Evolutionary conservation across 2,888 invertebrate species (phyloP).

Genomic region (Xestoiulus laeticollis): DNA sequence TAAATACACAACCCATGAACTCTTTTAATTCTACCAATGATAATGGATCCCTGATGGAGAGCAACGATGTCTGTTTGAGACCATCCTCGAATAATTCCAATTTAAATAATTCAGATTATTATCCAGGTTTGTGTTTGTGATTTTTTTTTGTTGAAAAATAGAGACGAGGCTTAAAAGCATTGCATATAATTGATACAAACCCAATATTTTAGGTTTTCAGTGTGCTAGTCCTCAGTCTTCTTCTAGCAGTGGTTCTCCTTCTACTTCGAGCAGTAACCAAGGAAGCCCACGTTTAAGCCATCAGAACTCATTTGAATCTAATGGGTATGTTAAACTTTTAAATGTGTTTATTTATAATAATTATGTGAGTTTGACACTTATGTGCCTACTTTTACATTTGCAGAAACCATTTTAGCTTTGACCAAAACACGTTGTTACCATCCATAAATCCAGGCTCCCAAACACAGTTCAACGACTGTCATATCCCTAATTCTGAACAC

Average conservation of each 20-base stretch:
- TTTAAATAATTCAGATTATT: conserved; percentile 29
- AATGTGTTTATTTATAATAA: background rate
- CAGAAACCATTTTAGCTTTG: conserved; percentile 40
- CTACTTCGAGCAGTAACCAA: conserved; percentile 47
- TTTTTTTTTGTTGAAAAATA: background rate
- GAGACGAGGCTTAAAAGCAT: background rate
- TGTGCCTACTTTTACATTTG: background rate
- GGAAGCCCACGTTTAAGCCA: conserved; percentile 46
- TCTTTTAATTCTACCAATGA: background rate
- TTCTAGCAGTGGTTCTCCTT: conserved; percentile 10
- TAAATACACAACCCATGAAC: background rate
- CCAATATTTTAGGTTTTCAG: background rate
- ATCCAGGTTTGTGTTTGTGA: background rate
- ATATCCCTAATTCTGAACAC: background rate
- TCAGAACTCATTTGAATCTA: conserved; percentile 46
- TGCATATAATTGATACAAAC: background rate
- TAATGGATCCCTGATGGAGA: background rate
- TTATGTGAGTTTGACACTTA: background rate
- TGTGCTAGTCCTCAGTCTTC: conserved; percentile 43
- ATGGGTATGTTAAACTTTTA: background rate
- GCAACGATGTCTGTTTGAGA: background rate
- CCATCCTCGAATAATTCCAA: conserved; percentile 17
- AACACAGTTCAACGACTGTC: background rate
- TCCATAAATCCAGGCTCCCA: background rate
- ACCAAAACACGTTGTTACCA: background rate